These are phyloP conservation scores for Theretra japonica DNA, from an alignment of 2,888 invertebrate species.

Conservation along the genomic window DNA sequence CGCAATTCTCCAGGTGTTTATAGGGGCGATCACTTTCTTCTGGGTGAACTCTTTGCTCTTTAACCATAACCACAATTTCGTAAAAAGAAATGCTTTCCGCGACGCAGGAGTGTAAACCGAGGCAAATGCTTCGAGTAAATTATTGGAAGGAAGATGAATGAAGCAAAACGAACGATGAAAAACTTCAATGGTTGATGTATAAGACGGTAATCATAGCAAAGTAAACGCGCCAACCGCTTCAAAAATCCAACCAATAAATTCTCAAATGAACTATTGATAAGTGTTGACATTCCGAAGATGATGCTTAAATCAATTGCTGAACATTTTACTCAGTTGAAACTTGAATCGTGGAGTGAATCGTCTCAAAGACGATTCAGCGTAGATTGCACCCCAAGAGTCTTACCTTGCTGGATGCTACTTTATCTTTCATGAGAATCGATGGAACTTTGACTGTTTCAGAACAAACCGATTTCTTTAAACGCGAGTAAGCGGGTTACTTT, in stretches of 20 bases:
- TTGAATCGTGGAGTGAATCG: slow-evolving; percentile 32
- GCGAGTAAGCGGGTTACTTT: slow-evolving; percentile 26
- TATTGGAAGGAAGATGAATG: too few species aligned
- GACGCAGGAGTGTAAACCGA: too few species aligned
- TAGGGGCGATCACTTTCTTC: too few species aligned
- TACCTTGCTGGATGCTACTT: slow-evolving; percentile 38
- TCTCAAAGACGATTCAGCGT: slow-evolving; percentile 26
- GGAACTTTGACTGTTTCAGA: slow-evolving; percentile 36
- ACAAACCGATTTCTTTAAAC: slow-evolving; percentile 32
- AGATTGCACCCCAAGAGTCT: slow-evolving; percentile 24
- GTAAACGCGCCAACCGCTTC: not conserved
- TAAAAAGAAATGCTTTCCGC: too few species aligned
- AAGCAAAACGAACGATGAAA: too few species aligned
- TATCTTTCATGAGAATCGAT: slow-evolving; percentile 43
- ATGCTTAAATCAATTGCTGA: not conserved
- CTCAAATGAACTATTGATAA: not conserved
- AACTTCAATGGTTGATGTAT: too few species aligned
- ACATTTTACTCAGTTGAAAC: slow-evolving; percentile 35
- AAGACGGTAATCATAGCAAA: not conserved
- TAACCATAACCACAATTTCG: too few species aligned
- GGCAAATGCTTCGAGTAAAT: too few species aligned
- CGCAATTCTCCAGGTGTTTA: too few species aligned
- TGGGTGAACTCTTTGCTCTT: too few species aligned
- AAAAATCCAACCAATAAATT: not conserved
- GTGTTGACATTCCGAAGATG: not conserved